phyloP scores from a whole-genome alignment of 1,140 invertebrate species.

The Euura lappo region DNA sequence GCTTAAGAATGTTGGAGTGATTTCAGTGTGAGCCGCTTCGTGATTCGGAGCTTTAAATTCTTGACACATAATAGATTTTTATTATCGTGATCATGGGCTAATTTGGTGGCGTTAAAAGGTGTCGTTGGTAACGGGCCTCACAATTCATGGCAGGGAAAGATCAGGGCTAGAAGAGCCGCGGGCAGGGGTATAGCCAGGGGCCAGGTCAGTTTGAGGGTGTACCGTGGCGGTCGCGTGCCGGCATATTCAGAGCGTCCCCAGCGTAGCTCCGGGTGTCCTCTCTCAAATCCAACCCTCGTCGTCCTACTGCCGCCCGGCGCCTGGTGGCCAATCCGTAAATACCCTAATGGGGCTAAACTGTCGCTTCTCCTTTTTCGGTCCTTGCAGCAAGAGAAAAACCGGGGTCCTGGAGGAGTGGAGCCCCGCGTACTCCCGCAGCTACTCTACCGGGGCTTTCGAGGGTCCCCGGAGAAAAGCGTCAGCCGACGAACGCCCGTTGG shows the following conservation, averaged over 20 bases:
- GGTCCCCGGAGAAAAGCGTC: not conserved
- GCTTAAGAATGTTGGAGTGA: too few relatives aligned
- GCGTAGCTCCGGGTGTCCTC: slow-evolving; percentile 25
- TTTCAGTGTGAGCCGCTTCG: too few relatives aligned
- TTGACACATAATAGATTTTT: too few relatives aligned
- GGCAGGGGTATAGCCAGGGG: not conserved
- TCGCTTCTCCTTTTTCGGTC: slow-evolving; percentile 31
- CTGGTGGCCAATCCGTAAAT: slow-evolving; percentile 47
- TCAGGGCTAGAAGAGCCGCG: slow-evolving; percentile 4
- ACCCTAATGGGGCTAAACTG: slow-evolving; percentile 54
- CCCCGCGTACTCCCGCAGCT: not conserved
- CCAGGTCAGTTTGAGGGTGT: slow-evolving; percentile 23
- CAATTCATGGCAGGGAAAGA: not conserved
- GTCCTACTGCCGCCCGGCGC: not conserved
- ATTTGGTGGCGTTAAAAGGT: too few relatives aligned
- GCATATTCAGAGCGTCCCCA: slow-evolving; percentile 22
- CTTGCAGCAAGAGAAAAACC: not conserved
- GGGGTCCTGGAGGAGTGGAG: not conserved
- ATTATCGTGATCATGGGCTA: too few relatives aligned
- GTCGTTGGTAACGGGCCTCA: not conserved
- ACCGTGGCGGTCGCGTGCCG: slow-evolving; percentile 34
- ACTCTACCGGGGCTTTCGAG: not conserved
- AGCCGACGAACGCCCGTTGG: not conserved
- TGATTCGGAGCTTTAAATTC: too few relatives aligned
- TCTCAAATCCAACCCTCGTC: slow-evolving; percentile 6